Evolutionary conservation across 1,140 invertebrate species (phyloP), one percentile per base, ranked within the genome.

Genomic region (Brachionus paranguensis): DNA sequence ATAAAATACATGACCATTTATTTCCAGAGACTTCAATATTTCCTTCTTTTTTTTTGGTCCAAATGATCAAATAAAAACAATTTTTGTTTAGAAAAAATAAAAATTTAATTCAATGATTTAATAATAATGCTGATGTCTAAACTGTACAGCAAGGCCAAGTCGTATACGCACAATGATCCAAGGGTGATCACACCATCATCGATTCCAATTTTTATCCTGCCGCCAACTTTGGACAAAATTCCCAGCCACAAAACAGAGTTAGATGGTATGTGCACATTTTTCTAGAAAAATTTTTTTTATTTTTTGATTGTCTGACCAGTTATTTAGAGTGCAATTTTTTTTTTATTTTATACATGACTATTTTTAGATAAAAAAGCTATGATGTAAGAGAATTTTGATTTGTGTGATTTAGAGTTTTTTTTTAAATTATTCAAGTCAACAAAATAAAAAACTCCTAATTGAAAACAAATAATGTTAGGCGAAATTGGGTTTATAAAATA

Each of bases 111-210:
- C 14, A 55, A 55, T 55, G 53, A n/a, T 20, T 60, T 17, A 60
- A 60, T 72, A 72, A 72, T 72, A 81, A 81, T 81, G 78, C 17
- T 81, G 17, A 81, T 81, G 37, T 81, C 78, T 41, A 81, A 81
- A 64, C 29, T 81, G 24, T 81, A 81, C 43, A 81, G 64, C 17
- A 81, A 45, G 14, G 37, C 33, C 37, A 68, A 81, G 45, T 45
- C 53, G 10, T 29, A 27, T n/a, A 12, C 50, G 29, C 11, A 29
- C 47, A 76, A 64, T 68, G 53, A 81, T 81, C 78, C 78, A 17
- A 47, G 78, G 11, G 78, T 81, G n/a, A 81, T 81, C 20, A 81
- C 78, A 6, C 78, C 78, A 2, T 81, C 78, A 14, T 81, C 78
- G 20, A 81, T 81, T 43, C 78, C 78, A 60, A 81, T 81, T 17